Base-by-base conservation (phyloP, 2,888 invertebrate genomes). In the Epiblema foenella region DNA sequence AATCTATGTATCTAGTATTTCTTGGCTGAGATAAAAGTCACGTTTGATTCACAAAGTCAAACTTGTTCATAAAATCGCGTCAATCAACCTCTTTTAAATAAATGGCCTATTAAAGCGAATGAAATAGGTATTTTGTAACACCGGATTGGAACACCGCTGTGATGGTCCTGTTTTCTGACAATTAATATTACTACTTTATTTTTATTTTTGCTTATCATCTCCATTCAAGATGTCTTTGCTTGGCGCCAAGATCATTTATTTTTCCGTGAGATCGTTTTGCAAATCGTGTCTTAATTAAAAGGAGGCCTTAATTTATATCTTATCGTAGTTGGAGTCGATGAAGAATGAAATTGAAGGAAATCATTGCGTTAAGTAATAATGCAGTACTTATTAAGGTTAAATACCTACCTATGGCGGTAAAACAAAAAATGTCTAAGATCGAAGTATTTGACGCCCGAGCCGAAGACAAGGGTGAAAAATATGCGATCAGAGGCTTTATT, bases 171-270 rank as follows among this genome's bases (percentile, higher is more conserved):
- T 77, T 79, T 56, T 0, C 39, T 75, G 73, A 75, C 51, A 73
- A 57, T 66, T 69, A 51, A 56, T 54, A 69, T 39, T 39, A 49
- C n/a, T 39, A 69, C n/a, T 73, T 49, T 65, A 65, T 73, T 37
- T 73, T 69, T 52, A 64, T 66, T 54, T 46, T 66, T 77, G 72
- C 58, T 51, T 71, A 51, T 59, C 69, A 73, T 46, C 69, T 76
- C 78, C 81, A 81, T 81, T 81, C 81, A 81, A 75, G 75, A 75
- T 75, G 73, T 68, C 75, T 66, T 71, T 69, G 73, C 73, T 72
- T 75, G 81, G 80, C 79, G 81, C 81, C 77, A 72, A 46, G 54
- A 59, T 51, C 56, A 56, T 65, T 64, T 42, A 73, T 52, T 54
- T 69, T 73, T 60, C 56, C 29, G 51, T 17, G 37, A 46, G 49